Evolutionary conservation across 2,113 vertebrate genomes (phyloP), one percentile per base, ranked within the genome.

Genomic region (Lepus americanus): DNA sequence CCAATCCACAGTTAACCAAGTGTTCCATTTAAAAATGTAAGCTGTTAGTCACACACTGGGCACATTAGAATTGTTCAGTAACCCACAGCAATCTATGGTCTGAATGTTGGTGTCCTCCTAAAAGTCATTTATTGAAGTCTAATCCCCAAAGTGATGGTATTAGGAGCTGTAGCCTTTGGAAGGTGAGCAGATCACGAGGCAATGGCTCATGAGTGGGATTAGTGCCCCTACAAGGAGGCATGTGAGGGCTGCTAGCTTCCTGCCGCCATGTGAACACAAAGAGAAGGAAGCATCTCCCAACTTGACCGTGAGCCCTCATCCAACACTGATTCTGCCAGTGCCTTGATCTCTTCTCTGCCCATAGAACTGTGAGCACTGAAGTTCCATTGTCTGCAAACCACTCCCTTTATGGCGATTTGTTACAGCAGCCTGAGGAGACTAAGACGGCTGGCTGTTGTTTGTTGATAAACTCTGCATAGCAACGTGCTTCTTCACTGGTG

Each of bases 1-100:
- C 72, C 31, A 89, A 51, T 78, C 4, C 85, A 90, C 36, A 80
- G 79, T 74, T 82, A 59, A 89, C 53, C 27, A 82, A 85, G 25
- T 33, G 76, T 73, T 90, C 66, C 91, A 49, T 84, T n/a, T 87
- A 61, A 77, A 7, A 31, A 44, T n/a, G 33, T 51, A 80, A 92
- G 72, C 36, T 70, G 33, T 82, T 55, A 31, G 82, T 51, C 70
- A 53, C 19, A 63, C 11, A 6, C n/a, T 19, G 10, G 23, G n/a
- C 33, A 16, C 31, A 33, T 1, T 79, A 61, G 29, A 61, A 23
- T 29, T 83, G 5, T 36, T 89, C 61, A 61, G 11, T 51, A 70
- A 66, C 49, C 20, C 2, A n/a, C 78, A 81, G 51, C 39, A 51
- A 51, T 6, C 36, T 49, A 23, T 39, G 23, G 31, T 66, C 29